Conservation (phyloP, 2,888 invertebrate species). For the Liodrosophila aerea region DNA sequence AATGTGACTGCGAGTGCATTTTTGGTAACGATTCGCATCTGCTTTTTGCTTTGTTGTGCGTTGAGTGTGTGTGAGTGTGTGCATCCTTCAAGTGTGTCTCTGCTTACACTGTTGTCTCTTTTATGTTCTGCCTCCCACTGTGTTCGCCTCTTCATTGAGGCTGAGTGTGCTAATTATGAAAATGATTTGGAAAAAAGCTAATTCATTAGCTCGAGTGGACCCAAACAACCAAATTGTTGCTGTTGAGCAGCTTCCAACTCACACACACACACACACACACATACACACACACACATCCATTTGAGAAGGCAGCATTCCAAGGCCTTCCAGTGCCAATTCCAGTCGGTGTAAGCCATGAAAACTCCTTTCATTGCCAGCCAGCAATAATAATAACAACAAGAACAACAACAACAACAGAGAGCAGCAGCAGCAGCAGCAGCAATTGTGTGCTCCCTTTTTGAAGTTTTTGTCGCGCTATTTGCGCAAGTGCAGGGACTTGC, state of each 20-base stretch:
- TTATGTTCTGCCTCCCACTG: neutral
- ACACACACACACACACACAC: slow-evolving; percentile 10
- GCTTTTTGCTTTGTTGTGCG: neutral
- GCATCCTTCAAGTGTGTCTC: slow-evolving; percentile 60
- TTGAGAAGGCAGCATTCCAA: slow-evolving; percentile 42
- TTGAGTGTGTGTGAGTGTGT: no score
- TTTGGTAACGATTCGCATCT: slow-evolving; percentile 24
- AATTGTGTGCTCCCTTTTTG: slow-evolving; percentile 67
- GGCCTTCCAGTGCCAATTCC: slow-evolving; percentile 71
- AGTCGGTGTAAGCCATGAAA: slow-evolving; percentile 54
- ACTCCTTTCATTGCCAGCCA: slow-evolving; percentile 72
- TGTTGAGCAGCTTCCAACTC: slow-evolving; percentile 40
- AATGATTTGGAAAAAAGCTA: slow-evolving; percentile 33
- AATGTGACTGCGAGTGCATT: slow-evolving; percentile 33
- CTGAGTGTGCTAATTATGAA: slow-evolving; percentile 71
- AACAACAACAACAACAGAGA: slow-evolving; percentile 20
- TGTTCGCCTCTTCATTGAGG: slow-evolving; percentile 7
- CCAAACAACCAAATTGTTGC: slow-evolving; percentile 17
- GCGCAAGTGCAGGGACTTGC: slow-evolving; percentile 75
- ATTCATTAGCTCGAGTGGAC: slow-evolving; percentile 39
- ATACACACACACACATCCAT: neutral
- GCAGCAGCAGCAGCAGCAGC: slow-evolving; percentile 20
- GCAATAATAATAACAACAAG: slow-evolving; percentile 25
- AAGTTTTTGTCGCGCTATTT: slow-evolving; percentile 71
- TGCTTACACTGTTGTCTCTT: neutral